phyloP scores from a whole-genome alignment of 2,888 invertebrate genomes.

The Epirrhoe tristata region DNA sequence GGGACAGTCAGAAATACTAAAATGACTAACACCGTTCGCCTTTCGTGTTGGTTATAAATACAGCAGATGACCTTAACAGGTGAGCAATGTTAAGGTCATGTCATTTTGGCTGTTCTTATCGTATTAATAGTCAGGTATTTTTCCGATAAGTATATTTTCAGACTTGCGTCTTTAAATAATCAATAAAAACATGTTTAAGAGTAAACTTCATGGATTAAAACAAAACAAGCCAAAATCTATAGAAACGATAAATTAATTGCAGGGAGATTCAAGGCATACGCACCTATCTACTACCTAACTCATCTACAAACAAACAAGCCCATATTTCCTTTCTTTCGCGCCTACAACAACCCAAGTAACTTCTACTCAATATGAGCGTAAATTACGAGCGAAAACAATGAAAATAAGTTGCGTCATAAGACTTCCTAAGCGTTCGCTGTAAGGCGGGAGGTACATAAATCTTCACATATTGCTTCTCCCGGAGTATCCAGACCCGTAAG shows the following conservation, averaged over 20 bases:
- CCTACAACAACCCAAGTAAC: constrained; percentile 26
- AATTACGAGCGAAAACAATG: constrained; percentile 63
- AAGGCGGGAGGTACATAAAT: constrained; percentile 77
- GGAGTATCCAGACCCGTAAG: constrained; percentile 73
- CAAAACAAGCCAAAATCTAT: too few relatives aligned
- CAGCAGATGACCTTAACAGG: constrained; percentile 24
- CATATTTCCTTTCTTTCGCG: background rate
- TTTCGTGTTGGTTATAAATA: constrained; percentile 19
- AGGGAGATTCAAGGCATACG: too few relatives aligned
- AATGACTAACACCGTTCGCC: constrained; percentile 25
- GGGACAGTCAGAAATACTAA: constrained; percentile 17
- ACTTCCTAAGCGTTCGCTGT: constrained; percentile 68
- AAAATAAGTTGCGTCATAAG: constrained; percentile 73
- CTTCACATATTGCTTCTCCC: constrained; percentile 80
- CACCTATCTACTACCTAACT: too few relatives aligned
- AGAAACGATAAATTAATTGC: too few relatives aligned
- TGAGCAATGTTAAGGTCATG: constrained; percentile 27
- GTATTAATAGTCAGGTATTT: background rate
- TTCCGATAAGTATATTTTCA: background rate
- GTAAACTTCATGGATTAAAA: too few relatives aligned
- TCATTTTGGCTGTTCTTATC: background rate
- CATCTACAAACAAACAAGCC: constrained; percentile 3
- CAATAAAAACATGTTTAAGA: background rate
- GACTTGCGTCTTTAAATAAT: background rate
- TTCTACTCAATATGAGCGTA: constrained; percentile 43